phyloP scores from a whole-genome alignment of 2,113 vertebrate species.

The Chionodraco myersi region DNA sequence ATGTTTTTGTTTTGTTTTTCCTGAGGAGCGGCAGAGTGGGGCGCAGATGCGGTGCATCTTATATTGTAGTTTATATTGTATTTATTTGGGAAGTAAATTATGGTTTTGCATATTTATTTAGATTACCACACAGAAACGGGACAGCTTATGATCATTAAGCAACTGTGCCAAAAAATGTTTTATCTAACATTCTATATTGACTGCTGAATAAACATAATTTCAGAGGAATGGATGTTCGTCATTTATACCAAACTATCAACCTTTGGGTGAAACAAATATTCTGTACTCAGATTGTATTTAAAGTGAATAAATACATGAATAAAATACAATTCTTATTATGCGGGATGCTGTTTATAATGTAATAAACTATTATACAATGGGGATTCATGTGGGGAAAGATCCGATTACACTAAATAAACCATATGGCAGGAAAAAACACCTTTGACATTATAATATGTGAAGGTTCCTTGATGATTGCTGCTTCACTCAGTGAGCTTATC shows the following conservation, averaged over 20 bases:
- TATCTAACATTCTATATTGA: constrained; percentile 80
- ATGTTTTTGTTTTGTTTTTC: constrained; percentile 49
- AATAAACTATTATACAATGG: not conserved
- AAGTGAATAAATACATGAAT: constrained; percentile 37
- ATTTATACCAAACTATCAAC: constrained; percentile 37
- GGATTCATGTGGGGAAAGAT: not conserved
- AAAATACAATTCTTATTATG: constrained; percentile 18
- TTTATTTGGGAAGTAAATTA: constrained; percentile 86
- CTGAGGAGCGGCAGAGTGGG: constrained; percentile 67
- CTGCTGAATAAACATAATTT: constrained; percentile 85
- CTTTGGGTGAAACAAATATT: constrained; percentile 24
- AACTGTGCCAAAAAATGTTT: constrained; percentile 86
- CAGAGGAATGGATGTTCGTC: constrained; percentile 63
- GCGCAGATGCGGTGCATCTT: constrained; percentile 84
- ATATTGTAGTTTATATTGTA: constrained; percentile 81
- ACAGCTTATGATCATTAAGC: constrained; percentile 83
- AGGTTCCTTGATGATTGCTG: not conserved
- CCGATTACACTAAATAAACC: constrained; percentile 39
- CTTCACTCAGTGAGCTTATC: constrained; percentile 1
- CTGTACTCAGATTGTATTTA: constrained; percentile 52
- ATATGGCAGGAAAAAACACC: not conserved
- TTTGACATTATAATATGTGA: constrained; percentile 21
- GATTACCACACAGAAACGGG: constrained; percentile 75
- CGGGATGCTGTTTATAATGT: constrained; percentile 14
- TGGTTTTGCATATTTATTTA: constrained; percentile 86